Conservation (phyloP, 1,140 invertebrate genomes). For the Bradysia coprophila region DNA sequence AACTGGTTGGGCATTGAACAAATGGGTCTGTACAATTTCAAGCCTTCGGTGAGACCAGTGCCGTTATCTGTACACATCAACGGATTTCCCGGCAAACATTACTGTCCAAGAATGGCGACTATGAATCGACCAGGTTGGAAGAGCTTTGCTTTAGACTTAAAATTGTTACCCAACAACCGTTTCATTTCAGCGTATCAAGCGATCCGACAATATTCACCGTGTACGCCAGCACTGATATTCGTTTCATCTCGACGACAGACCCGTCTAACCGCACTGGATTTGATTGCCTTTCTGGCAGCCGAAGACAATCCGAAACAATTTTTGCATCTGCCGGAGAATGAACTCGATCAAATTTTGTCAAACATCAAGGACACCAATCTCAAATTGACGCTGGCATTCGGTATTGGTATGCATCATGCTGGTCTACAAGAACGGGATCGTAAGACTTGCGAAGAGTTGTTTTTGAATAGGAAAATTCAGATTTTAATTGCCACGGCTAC, state of each 20-base stretch:
- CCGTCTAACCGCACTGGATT: slow-evolving; percentile 85
- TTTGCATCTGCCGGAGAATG: slow-evolving; percentile 70
- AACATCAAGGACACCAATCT: slow-evolving; percentile 81
- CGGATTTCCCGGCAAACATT: slow-evolving; percentile 83
- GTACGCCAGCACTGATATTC: slow-evolving; percentile 83
- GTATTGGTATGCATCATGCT: slow-evolving; percentile 97
- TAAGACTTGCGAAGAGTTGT: slow-evolving; percentile 83
- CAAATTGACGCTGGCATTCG: slow-evolving; percentile 87
- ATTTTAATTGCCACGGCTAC: slow-evolving; percentile 95
- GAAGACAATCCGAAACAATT: slow-evolving; percentile 92
- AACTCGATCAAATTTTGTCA: slow-evolving; percentile 58
- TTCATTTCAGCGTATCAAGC: slow-evolving; percentile 93
- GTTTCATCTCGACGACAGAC: slow-evolving; percentile 97
- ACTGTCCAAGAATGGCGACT: slow-evolving; percentile 97
- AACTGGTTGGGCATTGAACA: slow-evolving; percentile 87
- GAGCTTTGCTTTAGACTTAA: too few relatives aligned
- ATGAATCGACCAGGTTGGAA: slow-evolving; percentile 99
- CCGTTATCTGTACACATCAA: slow-evolving; percentile 88
- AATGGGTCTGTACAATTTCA: slow-evolving; percentile 94
- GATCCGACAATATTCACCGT: slow-evolving; percentile 80
- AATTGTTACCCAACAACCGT: too few relatives aligned
- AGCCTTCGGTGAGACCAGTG: slow-evolving; percentile 91
- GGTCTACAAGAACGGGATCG: slow-evolving; percentile 82
- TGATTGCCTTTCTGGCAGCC: slow-evolving; percentile 82
- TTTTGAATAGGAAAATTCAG: slow-evolving; percentile 95